Evolutionary conservation across 2,113 vertebrate species (phyloP).

Genomic region (Sinocyclocheilus anshuiensis): DNA sequence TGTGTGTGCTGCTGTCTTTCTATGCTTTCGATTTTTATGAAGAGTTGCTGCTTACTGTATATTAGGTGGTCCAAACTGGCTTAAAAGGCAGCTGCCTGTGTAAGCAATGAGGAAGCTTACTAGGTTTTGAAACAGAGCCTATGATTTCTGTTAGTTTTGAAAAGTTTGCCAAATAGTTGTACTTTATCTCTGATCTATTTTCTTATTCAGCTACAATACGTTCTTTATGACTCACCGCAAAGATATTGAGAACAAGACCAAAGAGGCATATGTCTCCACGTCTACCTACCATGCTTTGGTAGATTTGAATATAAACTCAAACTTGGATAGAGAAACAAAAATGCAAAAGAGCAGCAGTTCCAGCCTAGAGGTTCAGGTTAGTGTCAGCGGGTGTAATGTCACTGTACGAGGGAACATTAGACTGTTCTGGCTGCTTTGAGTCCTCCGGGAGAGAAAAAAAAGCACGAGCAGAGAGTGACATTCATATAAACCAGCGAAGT

Average conservation of each 20-base stretch:
- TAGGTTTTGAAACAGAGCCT: background rate
- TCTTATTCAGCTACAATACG: background rate
- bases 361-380: constrained; percentile 21
- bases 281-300: background rate
- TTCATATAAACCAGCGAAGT: constrained; percentile 20
- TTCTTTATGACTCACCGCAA: constrained; percentile 10
- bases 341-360: constrained; percentile 14
- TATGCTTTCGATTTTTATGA: background rate
- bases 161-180: background rate
- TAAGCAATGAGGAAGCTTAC: background rate
- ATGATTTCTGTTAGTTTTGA: background rate
- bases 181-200: background rate
- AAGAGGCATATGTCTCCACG: background rate
- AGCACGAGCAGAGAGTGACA: constrained; percentile 34
- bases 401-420: constrained; percentile 4
- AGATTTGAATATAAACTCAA: constrained; percentile 11
- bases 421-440: constrained; percentile 30
- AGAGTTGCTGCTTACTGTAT: background rate
- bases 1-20: background rate
- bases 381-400: constrained; percentile 24
- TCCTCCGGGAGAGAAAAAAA: constrained; percentile 5
- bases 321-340: background rate
- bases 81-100: background rate
- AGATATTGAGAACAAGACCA: background rate
- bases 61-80: background rate